Base-by-base conservation (phyloP, 2,113 vertebrate genomes). In the Canis aureus region DNA sequence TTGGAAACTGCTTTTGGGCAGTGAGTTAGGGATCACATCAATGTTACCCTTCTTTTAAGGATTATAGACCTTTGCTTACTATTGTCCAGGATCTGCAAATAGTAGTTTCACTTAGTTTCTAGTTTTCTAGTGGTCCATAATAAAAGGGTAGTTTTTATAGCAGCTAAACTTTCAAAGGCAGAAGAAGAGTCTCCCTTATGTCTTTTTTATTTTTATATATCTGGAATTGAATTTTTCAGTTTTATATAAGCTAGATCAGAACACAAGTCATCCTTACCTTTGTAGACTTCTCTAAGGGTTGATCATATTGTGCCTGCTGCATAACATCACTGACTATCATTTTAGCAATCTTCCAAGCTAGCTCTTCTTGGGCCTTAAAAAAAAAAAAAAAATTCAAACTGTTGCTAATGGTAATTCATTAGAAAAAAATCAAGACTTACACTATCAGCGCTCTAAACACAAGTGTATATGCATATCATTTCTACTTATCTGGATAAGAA, bases 281-380 rank as follows among this genome's bases (percentile, higher is more conserved):
- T n/a, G 99, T 99, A 95, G 99, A 97, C 97, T 99, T 99, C 79
- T 98, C 99, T 69, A 73, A 74, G 1, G 99, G 99, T 88, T 99
- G 99, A 71, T 99, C 99, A 11, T 98, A 99, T 38, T 99, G 99
- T 11, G 99, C 99, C 98, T 99, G 99, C 97, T 99, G 99, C 98
- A 99, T 99, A 5, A 99, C 99, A 0, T 99, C 99, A 59, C 99
- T 99, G 95, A 99, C 99, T 16, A 99, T 99, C 99, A 99, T 99
- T 98, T 99, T 99, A 2, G 99, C 99, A 79, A 99, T 99, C 98
- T 99, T 99, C 99, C 99, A 99, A 7, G 99, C 99, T 99, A 99
- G 99, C 98, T 99, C 99, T 97, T 99, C 99, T 98, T 99, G 99
- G 93, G 99, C 99, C 99, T 99, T 78, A 78, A 94, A 93, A 59